These are phyloP conservation scores for Botia kubotai DNA, from an alignment of 2,797 vertebrate species.

Conservation along the genomic window DNA sequence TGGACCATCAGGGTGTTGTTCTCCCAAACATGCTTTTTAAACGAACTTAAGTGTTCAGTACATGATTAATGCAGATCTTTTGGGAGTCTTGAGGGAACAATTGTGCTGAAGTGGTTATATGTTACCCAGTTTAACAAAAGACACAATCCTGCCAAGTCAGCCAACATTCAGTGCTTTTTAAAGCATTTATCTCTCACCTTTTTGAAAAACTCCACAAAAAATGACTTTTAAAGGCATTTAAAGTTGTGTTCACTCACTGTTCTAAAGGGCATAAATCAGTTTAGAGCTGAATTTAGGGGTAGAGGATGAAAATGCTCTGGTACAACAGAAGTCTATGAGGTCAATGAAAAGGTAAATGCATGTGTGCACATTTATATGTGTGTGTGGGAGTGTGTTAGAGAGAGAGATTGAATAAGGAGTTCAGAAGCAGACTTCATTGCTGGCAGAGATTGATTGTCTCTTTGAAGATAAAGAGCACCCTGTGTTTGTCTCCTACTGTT, in stretches of 20 bases:
- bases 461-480: slow-evolving; percentile 52
- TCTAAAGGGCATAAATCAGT: too few species aligned
- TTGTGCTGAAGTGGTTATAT: background rate
- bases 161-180: background rate
- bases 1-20: background rate
- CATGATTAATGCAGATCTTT: background rate
- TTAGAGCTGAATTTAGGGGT: too few species aligned
- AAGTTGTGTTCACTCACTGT: too few species aligned
- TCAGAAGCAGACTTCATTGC: slow-evolving; percentile 24
- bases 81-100: background rate
- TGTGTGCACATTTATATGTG: background rate
- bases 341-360: background rate
- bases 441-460: slow-evolving; percentile 34
- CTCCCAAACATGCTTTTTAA: slow-evolving; percentile 1
- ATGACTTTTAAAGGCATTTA: too few species aligned
- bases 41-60: slow-evolving; percentile 3
- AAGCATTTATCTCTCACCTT: background rate
- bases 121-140: background rate
- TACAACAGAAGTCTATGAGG: background rate
- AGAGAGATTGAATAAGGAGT: background rate
- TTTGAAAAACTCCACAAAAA: too few species aligned
- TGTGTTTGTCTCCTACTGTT: slow-evolving; percentile 37
- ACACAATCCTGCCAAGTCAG: background rate
- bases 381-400: background rate
- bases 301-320: background rate